These are phyloP conservation scores for Heliconius hortense DNA, from an alignment of 2,888 invertebrate species.

Conservation along the genomic window DNA sequence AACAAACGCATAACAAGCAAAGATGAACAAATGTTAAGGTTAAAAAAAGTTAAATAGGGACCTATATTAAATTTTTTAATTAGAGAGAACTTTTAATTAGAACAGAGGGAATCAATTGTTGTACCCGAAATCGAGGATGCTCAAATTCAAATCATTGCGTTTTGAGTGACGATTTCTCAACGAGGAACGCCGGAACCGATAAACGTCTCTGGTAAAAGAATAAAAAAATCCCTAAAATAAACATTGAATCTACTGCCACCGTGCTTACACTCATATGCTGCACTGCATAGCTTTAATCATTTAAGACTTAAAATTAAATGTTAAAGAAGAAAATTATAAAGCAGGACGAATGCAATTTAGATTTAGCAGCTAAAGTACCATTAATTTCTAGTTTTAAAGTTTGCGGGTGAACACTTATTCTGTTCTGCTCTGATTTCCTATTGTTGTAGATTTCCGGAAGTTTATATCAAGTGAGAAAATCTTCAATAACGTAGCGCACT, in stretches of 20 bases:
- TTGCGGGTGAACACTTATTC: conserved; percentile 19
- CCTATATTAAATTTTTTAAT: too few species aligned
- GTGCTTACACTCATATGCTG: neutral
- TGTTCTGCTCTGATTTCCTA: conserved; percentile 13
- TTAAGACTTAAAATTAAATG: neutral
- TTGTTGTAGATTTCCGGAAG: conserved; percentile 17
- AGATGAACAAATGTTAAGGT: too few species aligned
- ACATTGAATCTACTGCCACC: neutral
- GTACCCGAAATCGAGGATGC: too few species aligned
- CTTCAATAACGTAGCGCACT: neutral
- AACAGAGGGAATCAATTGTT: too few species aligned
- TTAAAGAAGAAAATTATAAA: neutral
- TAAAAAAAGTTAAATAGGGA: too few species aligned
- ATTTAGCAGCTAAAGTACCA: conserved; percentile 7
- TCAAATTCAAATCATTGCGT: neutral
- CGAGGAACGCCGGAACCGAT: neutral
- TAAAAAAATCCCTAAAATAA: neutral
- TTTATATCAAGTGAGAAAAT: conserved; percentile 19
- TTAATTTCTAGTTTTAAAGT: conserved; percentile 21
- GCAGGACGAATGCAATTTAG: neutral
- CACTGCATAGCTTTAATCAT: neutral
- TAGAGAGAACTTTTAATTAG: too few species aligned
- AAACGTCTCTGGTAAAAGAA: neutral
- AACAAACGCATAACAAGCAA: too few species aligned
- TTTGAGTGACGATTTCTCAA: neutral